phyloP scores from a whole-genome alignment of 2,888 invertebrate species.

The Crioceris asparagi region DNA sequence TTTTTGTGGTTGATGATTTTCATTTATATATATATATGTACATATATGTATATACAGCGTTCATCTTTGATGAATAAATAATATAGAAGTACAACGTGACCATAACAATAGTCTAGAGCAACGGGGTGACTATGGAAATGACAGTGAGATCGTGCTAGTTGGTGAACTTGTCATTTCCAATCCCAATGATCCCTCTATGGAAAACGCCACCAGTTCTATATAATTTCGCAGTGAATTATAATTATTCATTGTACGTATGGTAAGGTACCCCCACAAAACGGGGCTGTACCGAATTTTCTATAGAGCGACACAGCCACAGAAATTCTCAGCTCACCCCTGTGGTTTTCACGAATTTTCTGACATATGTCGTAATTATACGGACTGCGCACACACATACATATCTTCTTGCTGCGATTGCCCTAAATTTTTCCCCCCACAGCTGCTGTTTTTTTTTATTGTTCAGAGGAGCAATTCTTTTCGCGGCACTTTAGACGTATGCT shows the following conservation, averaged over 20 bases:
- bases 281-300: constrained; percentile 24
- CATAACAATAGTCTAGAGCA: constrained; percentile 17
- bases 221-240: constrained; percentile 28
- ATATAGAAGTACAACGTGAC: constrained; percentile 14
- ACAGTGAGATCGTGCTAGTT: constrained; percentile 22
- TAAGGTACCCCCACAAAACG: too few species aligned
- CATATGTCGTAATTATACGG: constrained; percentile 35
- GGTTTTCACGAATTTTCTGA: constrained; percentile 35
- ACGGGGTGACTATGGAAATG: constrained; percentile 20
- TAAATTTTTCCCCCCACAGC: constrained; percentile 29
- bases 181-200: constrained; percentile 15
- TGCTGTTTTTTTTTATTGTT: constrained; percentile 24
- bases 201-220: constrained; percentile 8
- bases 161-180: constrained; percentile 22
- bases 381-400: too few species aligned
- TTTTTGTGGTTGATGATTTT: neutral
- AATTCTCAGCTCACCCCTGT: constrained; percentile 34
- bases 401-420: too few species aligned
- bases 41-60: neutral
- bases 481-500: too few species aligned
- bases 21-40: neutral
- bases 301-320: constrained; percentile 25
- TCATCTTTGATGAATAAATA: too few species aligned
- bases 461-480: too few species aligned
- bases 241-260: constrained; percentile 29